phyloP scores from a whole-genome alignment of 2,113 vertebrate genomes.

The Ibidorhyncha struthersii region DNA sequence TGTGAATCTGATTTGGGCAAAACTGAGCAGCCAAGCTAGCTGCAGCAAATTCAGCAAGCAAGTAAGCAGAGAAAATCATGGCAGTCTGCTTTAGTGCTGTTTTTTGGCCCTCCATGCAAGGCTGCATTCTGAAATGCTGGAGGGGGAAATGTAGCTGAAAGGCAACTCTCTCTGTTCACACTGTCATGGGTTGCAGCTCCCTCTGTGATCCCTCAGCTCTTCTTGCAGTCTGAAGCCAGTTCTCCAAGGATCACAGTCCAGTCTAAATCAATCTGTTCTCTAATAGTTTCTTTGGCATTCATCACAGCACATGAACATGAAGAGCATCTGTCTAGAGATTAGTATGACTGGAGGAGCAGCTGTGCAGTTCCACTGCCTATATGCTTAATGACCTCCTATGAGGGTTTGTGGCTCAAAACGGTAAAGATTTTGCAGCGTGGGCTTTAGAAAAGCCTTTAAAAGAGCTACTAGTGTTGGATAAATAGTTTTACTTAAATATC shows the following conservation, averaged over 20 bases:
- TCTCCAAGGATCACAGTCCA: constrained; percentile 16
- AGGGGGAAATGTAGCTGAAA: background rate
- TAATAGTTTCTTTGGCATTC: constrained; percentile 54
- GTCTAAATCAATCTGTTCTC: constrained; percentile 49
- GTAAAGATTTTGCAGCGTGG: background rate
- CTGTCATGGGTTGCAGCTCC: background rate
- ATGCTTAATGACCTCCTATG: constrained; percentile 47
- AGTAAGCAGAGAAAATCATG: background rate
- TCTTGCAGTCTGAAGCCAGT: background rate
- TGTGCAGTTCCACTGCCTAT: background rate
- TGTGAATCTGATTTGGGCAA: background rate
- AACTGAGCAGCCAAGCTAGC: background rate
- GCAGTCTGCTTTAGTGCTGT: background rate
- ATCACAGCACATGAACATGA: constrained; percentile 25
- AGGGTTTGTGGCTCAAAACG: background rate
- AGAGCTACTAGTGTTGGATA: background rate
- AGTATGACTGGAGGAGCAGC: constrained; percentile 24
- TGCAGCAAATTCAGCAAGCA: background rate
- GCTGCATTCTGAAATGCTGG: background rate
- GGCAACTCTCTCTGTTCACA: background rate
- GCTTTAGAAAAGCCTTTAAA: background rate
- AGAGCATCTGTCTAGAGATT: constrained; percentile 43
- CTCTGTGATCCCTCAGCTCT: background rate
- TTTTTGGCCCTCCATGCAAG: background rate
- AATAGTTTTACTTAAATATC: background rate